Conservation (phyloP, 1,140 invertebrate species). For the Lepidurus packardi region DNA sequence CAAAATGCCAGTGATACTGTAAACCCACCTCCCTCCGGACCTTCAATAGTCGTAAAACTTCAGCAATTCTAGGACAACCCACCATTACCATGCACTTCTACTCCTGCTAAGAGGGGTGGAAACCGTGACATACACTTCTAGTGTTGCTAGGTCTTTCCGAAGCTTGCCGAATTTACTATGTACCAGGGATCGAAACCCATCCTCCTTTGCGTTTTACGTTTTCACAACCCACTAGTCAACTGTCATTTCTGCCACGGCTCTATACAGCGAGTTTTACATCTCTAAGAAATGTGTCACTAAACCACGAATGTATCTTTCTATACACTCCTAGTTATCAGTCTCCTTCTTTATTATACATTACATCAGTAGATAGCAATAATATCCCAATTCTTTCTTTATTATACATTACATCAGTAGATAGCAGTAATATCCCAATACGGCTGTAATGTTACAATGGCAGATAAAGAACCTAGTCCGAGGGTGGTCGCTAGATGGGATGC, state of each 20-base stretch:
- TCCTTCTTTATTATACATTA: not conserved
- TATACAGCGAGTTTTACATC: not conserved
- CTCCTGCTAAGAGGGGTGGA: not conserved
- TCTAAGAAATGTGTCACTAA: not conserved
- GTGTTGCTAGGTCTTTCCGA: not conserved
- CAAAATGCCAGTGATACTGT: not conserved
- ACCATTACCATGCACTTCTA: constrained; percentile 6
- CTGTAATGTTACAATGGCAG: too few relatives aligned
- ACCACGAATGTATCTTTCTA: not conserved
- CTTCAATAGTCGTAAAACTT: not conserved
- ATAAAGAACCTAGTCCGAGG: too few relatives aligned
- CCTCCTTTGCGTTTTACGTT: not conserved
- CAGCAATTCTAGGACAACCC: not conserved
- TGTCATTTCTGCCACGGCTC: not conserved
- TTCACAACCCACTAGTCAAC: not conserved
- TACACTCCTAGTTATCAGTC: not conserved
- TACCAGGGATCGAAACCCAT: not conserved
- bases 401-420: too few relatives aligned
- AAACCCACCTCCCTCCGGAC: not conserved
- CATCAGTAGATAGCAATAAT: too few relatives aligned
- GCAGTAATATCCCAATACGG: too few relatives aligned
- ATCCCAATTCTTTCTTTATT: not conserved
- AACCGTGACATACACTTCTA: not conserved
- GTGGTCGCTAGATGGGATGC: not conserved
- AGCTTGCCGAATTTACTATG: not conserved